Evolutionary conservation across 1,140 invertebrate genomes (phyloP).

Genomic region (Monochamus saltuarius): DNA sequence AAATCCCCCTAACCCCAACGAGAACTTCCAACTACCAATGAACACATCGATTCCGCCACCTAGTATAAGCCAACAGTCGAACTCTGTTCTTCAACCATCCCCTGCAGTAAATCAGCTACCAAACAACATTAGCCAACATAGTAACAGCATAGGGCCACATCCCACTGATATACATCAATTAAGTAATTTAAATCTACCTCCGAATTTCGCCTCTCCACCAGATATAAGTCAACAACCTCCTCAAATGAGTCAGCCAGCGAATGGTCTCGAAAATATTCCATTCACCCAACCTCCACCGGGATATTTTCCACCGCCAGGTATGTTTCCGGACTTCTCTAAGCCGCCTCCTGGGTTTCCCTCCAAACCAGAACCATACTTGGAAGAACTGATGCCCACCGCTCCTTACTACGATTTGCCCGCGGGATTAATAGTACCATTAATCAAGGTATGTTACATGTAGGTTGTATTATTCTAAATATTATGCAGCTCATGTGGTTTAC

Average conservation of each 20-base stretch:
- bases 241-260: conserved; percentile 21
- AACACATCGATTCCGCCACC: conserved; percentile 23
- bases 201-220: conserved; percentile 18
- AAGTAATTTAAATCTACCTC: not conserved
- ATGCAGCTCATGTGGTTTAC: not conserved
- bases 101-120: conserved; percentile 11
- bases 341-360: conserved; percentile 78
- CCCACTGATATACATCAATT: conserved; percentile 7
- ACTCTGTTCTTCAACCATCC: not conserved
- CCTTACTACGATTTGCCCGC: conserved; percentile 97
- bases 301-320: conserved; percentile 54
- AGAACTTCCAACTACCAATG: conserved; percentile 12
- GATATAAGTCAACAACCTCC: conserved; percentile 32
- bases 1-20: not conserved
- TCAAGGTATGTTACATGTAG: conserved; percentile 65
- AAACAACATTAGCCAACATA: conserved; percentile 6
- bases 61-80: conserved; percentile 2
- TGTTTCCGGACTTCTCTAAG: conserved; percentile 78
- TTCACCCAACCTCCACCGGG: conserved; percentile 62
- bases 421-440: conserved; percentile 90
- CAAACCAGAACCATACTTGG: conserved; percentile 55
- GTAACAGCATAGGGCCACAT: not conserved
- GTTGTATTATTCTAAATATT: no score
- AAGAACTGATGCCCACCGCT: conserved; percentile 83
- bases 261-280: conserved; percentile 35